Evolutionary conservation across 2,797 vertebrate species (phyloP).

Genomic region (Xyrichtys novacula): DNA sequence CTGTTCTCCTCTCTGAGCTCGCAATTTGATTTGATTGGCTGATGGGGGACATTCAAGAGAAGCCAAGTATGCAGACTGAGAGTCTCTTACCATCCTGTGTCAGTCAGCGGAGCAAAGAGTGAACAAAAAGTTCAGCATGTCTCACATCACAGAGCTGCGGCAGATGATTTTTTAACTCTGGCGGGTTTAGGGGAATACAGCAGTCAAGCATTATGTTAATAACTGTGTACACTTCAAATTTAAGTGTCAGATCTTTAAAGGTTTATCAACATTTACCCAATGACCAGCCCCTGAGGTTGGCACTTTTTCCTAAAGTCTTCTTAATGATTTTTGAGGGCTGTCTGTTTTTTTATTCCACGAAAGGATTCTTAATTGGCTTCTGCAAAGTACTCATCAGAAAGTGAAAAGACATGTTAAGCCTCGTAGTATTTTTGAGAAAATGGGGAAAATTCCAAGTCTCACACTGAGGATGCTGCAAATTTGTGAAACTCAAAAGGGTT

Average conservation of each 20-base stretch:
- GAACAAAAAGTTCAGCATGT: constrained; percentile 21
- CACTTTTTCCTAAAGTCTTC: too few relatives aligned
- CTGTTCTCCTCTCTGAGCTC: constrained; percentile 58
- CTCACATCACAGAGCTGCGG: neutral
- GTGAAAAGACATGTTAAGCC: too few relatives aligned
- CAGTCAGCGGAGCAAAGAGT: constrained; percentile 44
- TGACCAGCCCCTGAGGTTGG: neutral
- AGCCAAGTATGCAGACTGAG: constrained; percentile 47
- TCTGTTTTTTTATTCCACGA: too few relatives aligned
- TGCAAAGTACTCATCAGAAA: too few relatives aligned
- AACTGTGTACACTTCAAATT: neutral
- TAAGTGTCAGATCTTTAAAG: neutral
- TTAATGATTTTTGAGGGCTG: too few relatives aligned
- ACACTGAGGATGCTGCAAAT: too few relatives aligned
- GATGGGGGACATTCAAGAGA: constrained; percentile 64
- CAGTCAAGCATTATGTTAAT: neutral
- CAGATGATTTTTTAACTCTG: neutral
- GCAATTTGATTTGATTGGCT: constrained; percentile 75
- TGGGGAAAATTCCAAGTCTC: too few relatives aligned
- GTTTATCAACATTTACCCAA: neutral
- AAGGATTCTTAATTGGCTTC: too few relatives aligned
- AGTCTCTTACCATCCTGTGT: constrained; percentile 40
- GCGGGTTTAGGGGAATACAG: neutral
- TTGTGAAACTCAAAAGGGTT: too few relatives aligned
- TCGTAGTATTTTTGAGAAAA: too few relatives aligned